Evolutionary conservation across 92 coral and sea anemone species (phyloP), one percentile per base, ranked within the genome.

Genomic region (Metridium senile): DNA sequence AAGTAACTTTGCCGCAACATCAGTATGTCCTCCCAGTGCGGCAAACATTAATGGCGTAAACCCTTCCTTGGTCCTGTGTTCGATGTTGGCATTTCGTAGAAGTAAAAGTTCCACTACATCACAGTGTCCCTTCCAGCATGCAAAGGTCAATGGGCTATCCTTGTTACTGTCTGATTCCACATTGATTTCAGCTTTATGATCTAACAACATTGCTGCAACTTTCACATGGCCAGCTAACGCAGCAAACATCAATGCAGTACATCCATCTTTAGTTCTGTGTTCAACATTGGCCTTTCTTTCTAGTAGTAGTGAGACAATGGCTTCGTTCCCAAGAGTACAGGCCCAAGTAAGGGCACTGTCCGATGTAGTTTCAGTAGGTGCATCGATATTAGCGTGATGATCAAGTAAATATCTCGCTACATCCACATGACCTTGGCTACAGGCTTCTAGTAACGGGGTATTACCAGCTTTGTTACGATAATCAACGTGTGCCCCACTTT

Each of bases 301-400:
- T 65, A 96, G 70, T 54, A 96, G 83, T 58, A 96, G 70, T 54
- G 93, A 89, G 58, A 96, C 99, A 72, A 96, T 96, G 63, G 99
- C 90, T 74, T 96, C 97, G 88, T 92, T 96, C 26, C 99, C 99
- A 75, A 96, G 88, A 79, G 99, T 96, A 65, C 99, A 96, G 45
- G 99, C 99, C 99, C 99, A 96, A 21, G 99, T 96, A 68, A 96
- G 86, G 64, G 99, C 99, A 93, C 99, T 96, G 85, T 96, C 99
- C 20, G 99, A 96, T 52, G 99, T 96, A n/a, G 99, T 96, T 70
- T 96, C 99, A 8, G 99, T 96, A 16, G 99, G 93, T 28, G 99
- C 97, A 88, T 96, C 94, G 27, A 96, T 96, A 84, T 89, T 87
- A n/a, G 99, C 99, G 62, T 83, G 85, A 51, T 96, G 97, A 51